Base-by-base conservation (phyloP, 2,113 vertebrate genomes). In the Mandrillus leucophaeus region DNA sequence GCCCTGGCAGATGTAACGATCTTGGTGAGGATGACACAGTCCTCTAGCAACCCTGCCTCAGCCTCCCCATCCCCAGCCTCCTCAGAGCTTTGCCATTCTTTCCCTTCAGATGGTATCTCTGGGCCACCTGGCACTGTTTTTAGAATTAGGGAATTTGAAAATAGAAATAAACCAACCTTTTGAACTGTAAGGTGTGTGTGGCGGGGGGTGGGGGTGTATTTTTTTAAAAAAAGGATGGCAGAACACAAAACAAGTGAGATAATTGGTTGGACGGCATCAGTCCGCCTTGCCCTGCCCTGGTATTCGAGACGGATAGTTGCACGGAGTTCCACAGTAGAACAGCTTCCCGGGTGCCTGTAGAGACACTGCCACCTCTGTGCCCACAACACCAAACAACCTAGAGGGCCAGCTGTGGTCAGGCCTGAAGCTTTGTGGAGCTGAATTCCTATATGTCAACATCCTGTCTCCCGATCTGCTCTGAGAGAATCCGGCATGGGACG, bases 121-220 rank as follows among this genome's bases (percentile, higher is more conserved):
- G 68, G 59, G 50, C 43, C 43, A 89, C 59, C 20, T 70, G 78
- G 52, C 64, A 90, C 70, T n/a, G 87, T 59, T 94, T 88, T 64
- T 7, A 20, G 57, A 78, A 52, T 6, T 55, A 6, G 32, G 25
- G 66, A 87, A 50, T 93, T 86, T 81, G 35, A 91, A 93, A 88
- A 90, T 73, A 90, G 87, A 97, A 91, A 96, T 20, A 82, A 96
- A 76, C 70, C 73, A 88, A 59, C 18, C 55, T 78, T 93, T 89
- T 59, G 38, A 96, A 92, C 12, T 91, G 7, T 88, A 78, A 81
- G 61, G 27, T 64, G 61, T 64, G 59, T 27, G 61, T 2, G 52
- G 52, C 18, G 52, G 52, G 52, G 52, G 52, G 6, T 6, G 61
- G 27, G 27, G 27, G 61, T 14, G 3, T 43, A 66, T 6, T 27